Base-by-base conservation (phyloP, 2,797 vertebrate genomes). In the Amazona ochrocephala region DNA sequence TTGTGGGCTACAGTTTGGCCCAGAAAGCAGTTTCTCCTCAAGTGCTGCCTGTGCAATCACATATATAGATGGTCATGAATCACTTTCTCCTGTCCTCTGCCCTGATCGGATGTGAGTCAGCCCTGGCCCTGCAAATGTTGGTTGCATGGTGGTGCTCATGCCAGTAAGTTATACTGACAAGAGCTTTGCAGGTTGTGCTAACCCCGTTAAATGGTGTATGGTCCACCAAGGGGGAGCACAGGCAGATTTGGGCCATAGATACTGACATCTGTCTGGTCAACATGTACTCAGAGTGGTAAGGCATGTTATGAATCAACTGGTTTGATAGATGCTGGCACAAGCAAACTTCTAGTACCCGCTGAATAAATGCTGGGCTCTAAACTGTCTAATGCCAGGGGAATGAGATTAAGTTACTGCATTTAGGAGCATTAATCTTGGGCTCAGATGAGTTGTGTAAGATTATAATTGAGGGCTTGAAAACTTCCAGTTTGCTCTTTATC, bases 381-480 rank as follows among this genome's bases (percentile, higher is more conserved):
- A 3, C 26, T 84, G 76, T 65, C 70, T 82, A 56, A 50, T 70
- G 48, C 50, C 83, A 54, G 8, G 42, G 50, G 58, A 77, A 91
- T 44, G 58, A 42, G 58, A 71, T 30, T 67, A 82, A 91, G n/a
- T 72, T 93, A 73, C 13, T 80, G 30, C 20, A 51, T 78, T 93
- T 88, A 61, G 0, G 2, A 88, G 32, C 42, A 53, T 79, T 73
- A 77, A 68, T 81, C 60, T 79, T 58, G 34, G 58, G 39, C 56
- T 78, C 50, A 65, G 47, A 50, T 56, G 67, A 76, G 62, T 89
- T 73, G 83, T 68, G 24, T 21, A 74, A 89, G 75, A 93, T 61
- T 24, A 5, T 84, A 95, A 84, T 50, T n/a, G n/a, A 88, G 84
- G 81, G 44, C 65, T 72, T 93, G 84, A 89, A 96, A 91, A 91